phyloP scores from a whole-genome alignment of 2,888 invertebrate genomes.

The Hydrotaea diabolus region DNA sequence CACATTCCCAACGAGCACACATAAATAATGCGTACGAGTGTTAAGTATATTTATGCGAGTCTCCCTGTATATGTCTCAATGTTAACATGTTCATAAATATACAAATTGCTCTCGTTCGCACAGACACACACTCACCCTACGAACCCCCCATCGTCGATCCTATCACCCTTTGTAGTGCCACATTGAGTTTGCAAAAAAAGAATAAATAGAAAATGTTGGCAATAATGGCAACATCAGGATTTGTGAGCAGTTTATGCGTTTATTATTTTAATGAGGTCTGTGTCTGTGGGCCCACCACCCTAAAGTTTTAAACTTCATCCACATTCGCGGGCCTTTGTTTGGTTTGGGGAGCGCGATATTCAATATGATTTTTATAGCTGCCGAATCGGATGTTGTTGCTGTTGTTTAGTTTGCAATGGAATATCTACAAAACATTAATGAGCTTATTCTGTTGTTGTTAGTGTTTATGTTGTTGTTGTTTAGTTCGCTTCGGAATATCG shows the following conservation, averaged over 20 bases:
- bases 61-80: neutral
- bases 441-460: too few species aligned
- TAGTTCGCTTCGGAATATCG: slow-evolving; percentile 29
- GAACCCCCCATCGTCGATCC: neutral
- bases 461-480: too few species aligned
- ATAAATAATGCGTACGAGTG: neutral
- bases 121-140: neutral
- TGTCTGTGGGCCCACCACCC: slow-evolving; percentile 47
- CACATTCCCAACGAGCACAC: neutral
- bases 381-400: too few species aligned
- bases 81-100: slow-evolving; percentile 21
- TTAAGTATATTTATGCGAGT: neutral
- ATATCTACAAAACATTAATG: slow-evolving; percentile 44
- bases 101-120: neutral
- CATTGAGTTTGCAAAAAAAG: slow-evolving; percentile 1
- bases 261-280: slow-evolving; percentile 60
- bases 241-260: slow-evolving; percentile 38
- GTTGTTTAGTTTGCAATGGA: slow-evolving; percentile 1
- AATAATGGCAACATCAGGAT: slow-evolving; percentile 8
- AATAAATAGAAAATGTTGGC: neutral
- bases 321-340: neutral
- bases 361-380: neutral
- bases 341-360: neutral
- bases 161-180: neutral
- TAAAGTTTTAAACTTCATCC: slow-evolving; percentile 22